Evolutionary conservation across 2,888 invertebrate species (phyloP).

Genomic region (Resseliella maxima): DNA sequence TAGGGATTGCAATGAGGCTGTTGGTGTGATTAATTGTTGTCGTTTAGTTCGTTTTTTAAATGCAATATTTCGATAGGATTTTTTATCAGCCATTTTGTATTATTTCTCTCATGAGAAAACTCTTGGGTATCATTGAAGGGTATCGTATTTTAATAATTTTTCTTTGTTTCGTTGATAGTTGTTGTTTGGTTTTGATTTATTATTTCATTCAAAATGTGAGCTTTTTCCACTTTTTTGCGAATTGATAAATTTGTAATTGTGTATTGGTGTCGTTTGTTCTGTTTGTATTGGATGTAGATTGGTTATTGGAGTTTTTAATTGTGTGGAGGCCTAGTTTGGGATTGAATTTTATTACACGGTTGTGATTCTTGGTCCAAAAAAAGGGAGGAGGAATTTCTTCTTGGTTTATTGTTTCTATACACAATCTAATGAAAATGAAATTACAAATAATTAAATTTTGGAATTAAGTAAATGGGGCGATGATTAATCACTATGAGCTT

Average conservation of each 20-base stretch:
- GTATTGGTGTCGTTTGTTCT: not conserved
- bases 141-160: not conserved
- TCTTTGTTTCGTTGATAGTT: not conserved
- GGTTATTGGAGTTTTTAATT: not conserved
- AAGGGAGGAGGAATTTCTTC: not conserved
- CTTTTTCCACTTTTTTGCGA: not conserved
- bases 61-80: conserved; percentile 32
- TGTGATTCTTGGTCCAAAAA: not conserved
- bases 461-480: not conserved
- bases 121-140: conserved; percentile 6
- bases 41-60: conserved; percentile 49
- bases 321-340: not conserved
- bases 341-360: not conserved
- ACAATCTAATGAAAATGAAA: conserved; percentile 18
- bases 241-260: not conserved
- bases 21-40: conserved; percentile 50
- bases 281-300: not conserved
- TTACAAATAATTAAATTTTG: not conserved
- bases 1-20: conserved; percentile 30
- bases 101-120: not conserved
- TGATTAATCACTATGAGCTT: not conserved
- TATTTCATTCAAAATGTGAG: not conserved
- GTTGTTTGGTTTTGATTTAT: not conserved
- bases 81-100: conserved; percentile 43
- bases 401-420: not conserved